Evolutionary conservation across 2,797 vertebrate genomes (phyloP), one percentile per base, ranked within the genome.

Genomic region (Arctocebus calabarensis): DNA sequence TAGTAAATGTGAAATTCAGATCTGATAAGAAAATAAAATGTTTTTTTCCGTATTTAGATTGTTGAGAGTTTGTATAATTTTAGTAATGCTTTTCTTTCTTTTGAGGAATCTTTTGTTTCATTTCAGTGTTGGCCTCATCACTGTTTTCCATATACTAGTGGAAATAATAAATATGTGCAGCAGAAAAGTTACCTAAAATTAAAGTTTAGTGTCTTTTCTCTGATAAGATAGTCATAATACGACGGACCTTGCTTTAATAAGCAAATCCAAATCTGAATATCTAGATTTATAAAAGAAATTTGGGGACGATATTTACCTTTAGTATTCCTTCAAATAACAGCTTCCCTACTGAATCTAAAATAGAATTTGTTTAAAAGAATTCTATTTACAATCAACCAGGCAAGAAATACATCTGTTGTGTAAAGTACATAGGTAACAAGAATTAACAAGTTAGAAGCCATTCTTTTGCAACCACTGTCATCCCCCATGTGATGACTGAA

Each of bases 281-380:
- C 59, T 95, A n/a, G 10, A 88, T 92, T 95, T 92, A 59, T 91
- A 94, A 84, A 74, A 85, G 82, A 92, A 82, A 82, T 94, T 23
- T 82, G 68, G 48, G 55, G 59, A 68, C 8, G 25, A 61, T 92
- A 59, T 73, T 93, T 90, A 84, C 70, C 75, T 94, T 92, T 95
- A 87, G n/a, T 94, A 70, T 94, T 97, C 55, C 27, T 96, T 96
- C 84, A 84, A 34, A 85, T 94, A 89, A 90, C 84, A 96, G 57
- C 86, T 89, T 95, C 71, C 74, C 61, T 95, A 73, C 81, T 82
- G 74, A 91, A 94, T 95, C 96, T 95, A 96, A 97, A 95, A 88
- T 96, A 88, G 85, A 92, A 95, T 88, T 94, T 95, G 82, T 97
- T 95, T 84, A 83, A 97, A 93, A 97, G 85, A 91, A 93, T 95